Evolutionary conservation across 2,797 vertebrate genomes (phyloP), one percentile per base, ranked within the genome.

Genomic region (Sus cebifrons): DNA sequence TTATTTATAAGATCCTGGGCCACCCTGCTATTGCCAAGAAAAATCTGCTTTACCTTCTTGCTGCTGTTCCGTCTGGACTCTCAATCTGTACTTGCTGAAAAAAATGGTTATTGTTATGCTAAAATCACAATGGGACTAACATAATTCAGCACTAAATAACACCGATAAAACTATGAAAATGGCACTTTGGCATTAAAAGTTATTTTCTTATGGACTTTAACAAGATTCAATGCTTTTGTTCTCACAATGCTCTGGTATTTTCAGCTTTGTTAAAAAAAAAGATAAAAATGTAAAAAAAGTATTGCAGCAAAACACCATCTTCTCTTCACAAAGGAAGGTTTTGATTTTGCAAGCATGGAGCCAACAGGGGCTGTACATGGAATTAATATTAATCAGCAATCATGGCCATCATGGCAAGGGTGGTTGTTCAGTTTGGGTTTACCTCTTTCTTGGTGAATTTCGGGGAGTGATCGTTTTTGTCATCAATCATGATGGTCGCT

Each of bases 401-500:
- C 13, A 0, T 0, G 23, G 77, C 25, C 5, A 3, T 3, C 20
- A 5, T 13, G 3, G 4, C 6, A 0, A 11, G 0, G 25, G 29
- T 1, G 4, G 7, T 1, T 1, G 3, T 6, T 58, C 23, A 12
- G 40, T 0, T 20, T 83, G 56, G 0, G 16, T 87, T 98, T 98
- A 99, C 99, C 99, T 99, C 99, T 84, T 99, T 99, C 98, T 99
- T 99, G 79, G 99, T 99, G 98, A 99, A 99, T 98, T 99, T 99
- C 0, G 99, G 99, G 0, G 99, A 99, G 25, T 99, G 99, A 96
- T 99, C 99, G 0, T 99, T 99, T 98, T 99, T 99, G 98, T 99
- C 99, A 7, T 99, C 99, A 27, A 99, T 99, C 64, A 99, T 99
- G 62, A 99, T 99, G 18, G 99, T 99, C 2, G 99, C 99, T 0